phyloP scores from a whole-genome alignment of 2,888 invertebrate genomes.

The Drosophila merina region DNA sequence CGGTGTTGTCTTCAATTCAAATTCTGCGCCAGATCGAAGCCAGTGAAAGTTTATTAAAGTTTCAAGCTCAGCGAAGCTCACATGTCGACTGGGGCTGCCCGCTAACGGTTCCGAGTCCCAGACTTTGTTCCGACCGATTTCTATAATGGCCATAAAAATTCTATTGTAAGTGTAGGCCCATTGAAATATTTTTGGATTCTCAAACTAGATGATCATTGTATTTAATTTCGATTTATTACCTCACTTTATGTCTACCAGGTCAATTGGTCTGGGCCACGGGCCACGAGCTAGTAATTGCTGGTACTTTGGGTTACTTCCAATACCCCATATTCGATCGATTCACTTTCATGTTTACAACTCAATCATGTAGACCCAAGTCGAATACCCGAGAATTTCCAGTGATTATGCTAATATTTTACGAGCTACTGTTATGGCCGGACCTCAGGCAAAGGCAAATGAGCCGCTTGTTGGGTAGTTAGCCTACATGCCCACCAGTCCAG shows the following conservation, averaged over 20 bases:
- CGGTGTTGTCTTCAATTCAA: conserved; percentile 49
- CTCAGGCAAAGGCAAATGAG: conserved; percentile 40
- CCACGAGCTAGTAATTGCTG: not conserved
- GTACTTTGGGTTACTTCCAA: not conserved
- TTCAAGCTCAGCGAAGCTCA: conserved; percentile 31
- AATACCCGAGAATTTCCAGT: conserved; percentile 43
- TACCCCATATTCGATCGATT: conserved; percentile 29
- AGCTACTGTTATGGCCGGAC: conserved; percentile 65
- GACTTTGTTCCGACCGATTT: conserved; percentile 36
- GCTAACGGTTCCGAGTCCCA: conserved; percentile 32
- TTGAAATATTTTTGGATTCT: too few relatives aligned
- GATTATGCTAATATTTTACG: conserved; percentile 70
- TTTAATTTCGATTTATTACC: conserved; percentile 20
- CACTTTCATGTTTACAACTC: conserved; percentile 51
- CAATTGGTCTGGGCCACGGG: not conserved
- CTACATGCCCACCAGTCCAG: conserved; percentile 42
- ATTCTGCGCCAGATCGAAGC: conserved; percentile 60
- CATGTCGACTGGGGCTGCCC: conserved; percentile 13
- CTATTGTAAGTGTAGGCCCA: conserved; percentile 12
- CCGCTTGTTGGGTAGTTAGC: conserved; percentile 35
- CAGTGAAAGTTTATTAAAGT: conserved; percentile 77
- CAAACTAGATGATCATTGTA: conserved; percentile 11
- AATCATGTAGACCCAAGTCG: conserved; percentile 33
- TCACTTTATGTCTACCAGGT: not conserved
- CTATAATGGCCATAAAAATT: conserved; percentile 39